Evolutionary conservation across 2,888 invertebrate species (phyloP), one percentile per base, ranked within the genome.

Genomic region (Hydrotaea diabolus): DNA sequence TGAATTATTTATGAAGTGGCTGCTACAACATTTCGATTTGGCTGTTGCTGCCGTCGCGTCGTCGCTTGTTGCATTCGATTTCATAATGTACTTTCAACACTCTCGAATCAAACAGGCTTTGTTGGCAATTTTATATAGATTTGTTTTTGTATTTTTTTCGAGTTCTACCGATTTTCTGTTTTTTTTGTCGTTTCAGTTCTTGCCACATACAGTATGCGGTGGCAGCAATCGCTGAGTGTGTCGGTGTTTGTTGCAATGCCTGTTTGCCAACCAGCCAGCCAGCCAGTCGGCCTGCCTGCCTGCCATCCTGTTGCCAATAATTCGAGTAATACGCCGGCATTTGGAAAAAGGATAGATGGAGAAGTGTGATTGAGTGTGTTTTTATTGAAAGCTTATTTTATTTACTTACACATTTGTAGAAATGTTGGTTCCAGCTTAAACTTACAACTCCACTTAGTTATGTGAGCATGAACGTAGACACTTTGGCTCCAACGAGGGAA

Each of bases 1-100:
- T 91, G 91, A 91, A 91, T 91, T 91, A 92, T 92, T 92, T 92
- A 92, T 91, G 91, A 91, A 91, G 91, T 91, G 91, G 90, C 90
- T 89, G 87, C 77, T 76, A 75, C 81, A 74, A 31, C 72, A 83
- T 83, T 85, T 86, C 86, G 82, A 82, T 88, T 87, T 62, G 39
- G 39, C 39, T 39, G 62, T 36, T 31, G 36, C 13, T 15, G 62
- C 62, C 43, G 66, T 39, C n/a, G 46, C 43, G 17, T 69, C 46
- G 15, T 23, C 46, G 69, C 69, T 69, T 69, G 69, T 69, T 69
- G 69, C 69, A 69, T 69, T 69, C 15, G 72, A 43, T 80, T 74
- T 81, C 77, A 75, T 84, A 78, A 84, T 83, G 26, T 23, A 72
- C 72, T 84, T 84, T 80, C 83, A 84, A 84, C 83, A 84, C 83